These are phyloP conservation scores for Trichosurus vulpecula DNA, from an alignment of 2,797 vertebrate species.

Conservation along the genomic window DNA sequence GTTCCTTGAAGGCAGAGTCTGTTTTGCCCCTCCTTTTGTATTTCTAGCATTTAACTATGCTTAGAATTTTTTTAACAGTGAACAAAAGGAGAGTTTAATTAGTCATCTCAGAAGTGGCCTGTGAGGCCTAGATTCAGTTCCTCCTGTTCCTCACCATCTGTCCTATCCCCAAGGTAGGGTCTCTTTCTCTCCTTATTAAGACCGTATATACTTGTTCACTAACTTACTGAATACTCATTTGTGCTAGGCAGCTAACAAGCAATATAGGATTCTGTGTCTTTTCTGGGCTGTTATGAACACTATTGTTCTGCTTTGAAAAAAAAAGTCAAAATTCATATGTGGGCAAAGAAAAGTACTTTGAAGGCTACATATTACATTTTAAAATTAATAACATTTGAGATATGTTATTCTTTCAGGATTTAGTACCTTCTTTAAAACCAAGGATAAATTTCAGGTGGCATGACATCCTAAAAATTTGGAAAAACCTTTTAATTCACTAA, in stretches of 20 bases:
- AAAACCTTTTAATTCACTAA: slow-evolving; percentile 9
- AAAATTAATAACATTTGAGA: slow-evolving; percentile 67
- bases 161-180: background rate
- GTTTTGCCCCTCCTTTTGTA: background rate
- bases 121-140: background rate
- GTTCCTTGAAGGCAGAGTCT: background rate
- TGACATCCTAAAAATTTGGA: background rate
- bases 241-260: background rate
- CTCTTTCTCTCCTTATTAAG: background rate
- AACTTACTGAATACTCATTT: background rate
- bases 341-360: slow-evolving; percentile 60
- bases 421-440: slow-evolving; percentile 57
- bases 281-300: background rate
- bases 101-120: background rate
- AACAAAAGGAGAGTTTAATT: background rate
- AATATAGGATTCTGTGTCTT: background rate
- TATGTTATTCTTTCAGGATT: slow-evolving; percentile 58
- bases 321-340: background rate
- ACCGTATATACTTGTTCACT: background rate
- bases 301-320: background rate
- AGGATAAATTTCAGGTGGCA: background rate
- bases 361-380: slow-evolving; percentile 62
- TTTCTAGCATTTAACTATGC: background rate
- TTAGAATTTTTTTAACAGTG: background rate
- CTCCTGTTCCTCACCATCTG: background rate